Conservation (phyloP, 2,797 vertebrate species). For the Notamacropus eugenii region DNA sequence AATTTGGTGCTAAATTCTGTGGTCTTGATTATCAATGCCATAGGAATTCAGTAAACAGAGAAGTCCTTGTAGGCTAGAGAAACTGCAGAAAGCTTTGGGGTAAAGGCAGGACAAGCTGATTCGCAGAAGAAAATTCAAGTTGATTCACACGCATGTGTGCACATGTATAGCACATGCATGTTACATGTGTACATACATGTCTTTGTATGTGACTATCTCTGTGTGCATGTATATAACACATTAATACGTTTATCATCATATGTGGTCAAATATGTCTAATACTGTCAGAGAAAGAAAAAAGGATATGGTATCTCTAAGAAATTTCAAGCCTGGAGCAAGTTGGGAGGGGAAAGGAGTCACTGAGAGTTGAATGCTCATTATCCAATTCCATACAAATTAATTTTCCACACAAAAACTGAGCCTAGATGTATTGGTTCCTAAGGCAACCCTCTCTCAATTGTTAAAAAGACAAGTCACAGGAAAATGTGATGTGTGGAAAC, state of each 20-base stretch:
- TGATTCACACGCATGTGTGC: background rate
- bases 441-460: background rate
- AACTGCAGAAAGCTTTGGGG: background rate
- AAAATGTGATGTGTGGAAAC: background rate
- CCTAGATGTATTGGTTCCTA: background rate
- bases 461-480: slow-evolving; percentile 4
- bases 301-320: background rate
- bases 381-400: background rate
- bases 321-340: slow-evolving; percentile 2
- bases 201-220: background rate
- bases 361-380: background rate
- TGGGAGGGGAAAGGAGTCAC: background rate
- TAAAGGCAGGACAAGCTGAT: background rate
- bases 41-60: background rate
- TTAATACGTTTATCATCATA: background rate
- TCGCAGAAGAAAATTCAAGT: background rate
- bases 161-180: background rate
- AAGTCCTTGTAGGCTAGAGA: background rate
- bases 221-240: background rate
- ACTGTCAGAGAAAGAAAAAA: background rate
- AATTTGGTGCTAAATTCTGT: background rate
- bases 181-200: background rate
- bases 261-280: background rate
- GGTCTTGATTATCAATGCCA: background rate
- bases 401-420: slow-evolving; percentile 3